Conservation (phyloP, 2,113 vertebrate species). For the Pogona vitticeps region DNA sequence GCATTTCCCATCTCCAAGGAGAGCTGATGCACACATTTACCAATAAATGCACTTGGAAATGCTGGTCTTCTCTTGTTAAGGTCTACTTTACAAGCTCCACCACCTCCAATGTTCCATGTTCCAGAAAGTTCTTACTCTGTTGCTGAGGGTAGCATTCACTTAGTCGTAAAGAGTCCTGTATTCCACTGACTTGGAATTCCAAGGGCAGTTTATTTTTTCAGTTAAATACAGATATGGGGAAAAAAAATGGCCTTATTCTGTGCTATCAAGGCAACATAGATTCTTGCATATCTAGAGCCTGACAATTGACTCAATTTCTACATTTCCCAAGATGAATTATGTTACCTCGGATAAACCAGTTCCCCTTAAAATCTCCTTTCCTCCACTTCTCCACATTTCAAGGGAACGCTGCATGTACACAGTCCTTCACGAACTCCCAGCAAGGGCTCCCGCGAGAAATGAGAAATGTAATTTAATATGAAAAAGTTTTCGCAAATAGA, state of each 20-base stretch:
- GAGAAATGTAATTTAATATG: background rate
- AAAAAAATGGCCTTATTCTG: background rate
- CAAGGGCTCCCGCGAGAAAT: background rate
- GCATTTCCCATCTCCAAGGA: too few relatives aligned
- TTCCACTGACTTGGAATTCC: background rate
- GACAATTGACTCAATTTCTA: background rate
- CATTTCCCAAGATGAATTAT: fast-evolving
- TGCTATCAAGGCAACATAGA: background rate
- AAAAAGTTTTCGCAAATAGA: background rate
- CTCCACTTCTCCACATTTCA: background rate
- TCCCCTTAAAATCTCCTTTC: background rate
- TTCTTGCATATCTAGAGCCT: background rate
- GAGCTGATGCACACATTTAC: too few relatives aligned
- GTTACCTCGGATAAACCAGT: background rate
- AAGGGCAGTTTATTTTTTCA: background rate
- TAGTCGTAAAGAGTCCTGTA: background rate
- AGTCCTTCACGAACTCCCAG: background rate
- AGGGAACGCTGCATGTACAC: background rate
- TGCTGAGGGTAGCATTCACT: background rate
- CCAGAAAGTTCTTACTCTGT: too few relatives aligned
- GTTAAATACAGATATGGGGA: background rate
- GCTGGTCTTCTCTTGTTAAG: background rate
- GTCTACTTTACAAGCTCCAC: background rate
- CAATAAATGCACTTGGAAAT: background rate
- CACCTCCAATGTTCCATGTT: background rate